A percentile compares a stretch with the other conserved stretches of the same genome.
These are phyloP conservation scores for Cynopterus brachyotis DNA, from an alignment of 2,113 vertebrate species.

Conservation along the genomic window DNA sequence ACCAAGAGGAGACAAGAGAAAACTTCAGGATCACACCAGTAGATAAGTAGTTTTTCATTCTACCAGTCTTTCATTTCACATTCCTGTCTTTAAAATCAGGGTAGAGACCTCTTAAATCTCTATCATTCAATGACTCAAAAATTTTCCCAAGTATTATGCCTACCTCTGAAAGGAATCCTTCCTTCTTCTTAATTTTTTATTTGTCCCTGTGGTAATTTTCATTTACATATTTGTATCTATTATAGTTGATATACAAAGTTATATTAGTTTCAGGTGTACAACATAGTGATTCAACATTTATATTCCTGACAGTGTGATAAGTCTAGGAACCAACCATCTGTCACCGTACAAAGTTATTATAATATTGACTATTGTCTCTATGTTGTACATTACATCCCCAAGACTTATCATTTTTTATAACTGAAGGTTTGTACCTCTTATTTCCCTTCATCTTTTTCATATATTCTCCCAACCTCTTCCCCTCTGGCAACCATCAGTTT, in stretches of 20 bases:
- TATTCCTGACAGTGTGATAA: not conserved
- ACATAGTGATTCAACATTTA: not conserved
- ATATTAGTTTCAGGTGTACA: not conserved
- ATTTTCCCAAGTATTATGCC: not conserved
- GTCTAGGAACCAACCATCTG: not conserved
- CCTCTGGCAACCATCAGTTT: not conserved
- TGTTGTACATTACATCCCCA: not conserved
- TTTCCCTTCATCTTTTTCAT: not conserved
- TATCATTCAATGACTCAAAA: not conserved
- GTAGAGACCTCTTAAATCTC: not conserved
- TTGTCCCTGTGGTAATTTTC: not conserved
- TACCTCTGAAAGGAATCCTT: not conserved
- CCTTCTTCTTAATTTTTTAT: not conserved
- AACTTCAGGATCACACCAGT: not conserved
- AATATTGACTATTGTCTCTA: not conserved
- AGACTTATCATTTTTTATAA: not conserved
- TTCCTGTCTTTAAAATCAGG: not conserved
- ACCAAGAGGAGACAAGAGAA: not conserved
- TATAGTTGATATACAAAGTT: not conserved
- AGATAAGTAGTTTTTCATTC: not conserved
- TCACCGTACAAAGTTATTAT: not conserved
- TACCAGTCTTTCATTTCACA: not conserved
- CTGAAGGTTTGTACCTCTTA: not conserved
- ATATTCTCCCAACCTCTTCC: not conserved
- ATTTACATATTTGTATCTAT: not conserved